A percentile compares a stretch with the other conserved stretches of the same genome.
These are phyloP conservation scores for Saccostrea cuccullata DNA, from an alignment of 1,140 invertebrate species.

Conservation along the genomic window DNA sequence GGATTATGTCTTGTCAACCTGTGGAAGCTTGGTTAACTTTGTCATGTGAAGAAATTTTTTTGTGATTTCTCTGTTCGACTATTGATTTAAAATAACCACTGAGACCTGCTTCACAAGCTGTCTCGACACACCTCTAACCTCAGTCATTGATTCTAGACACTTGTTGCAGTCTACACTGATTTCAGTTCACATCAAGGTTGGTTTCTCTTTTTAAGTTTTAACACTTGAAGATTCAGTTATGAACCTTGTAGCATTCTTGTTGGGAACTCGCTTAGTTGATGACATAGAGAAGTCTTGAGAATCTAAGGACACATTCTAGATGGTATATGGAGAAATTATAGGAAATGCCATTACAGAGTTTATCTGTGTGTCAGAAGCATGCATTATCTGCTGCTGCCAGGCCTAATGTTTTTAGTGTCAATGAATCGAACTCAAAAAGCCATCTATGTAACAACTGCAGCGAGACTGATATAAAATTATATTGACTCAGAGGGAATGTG, in stretches of 20 bases:
- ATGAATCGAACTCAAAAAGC: background rate
- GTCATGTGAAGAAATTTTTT: background rate
- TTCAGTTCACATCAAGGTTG: conserved; percentile 17
- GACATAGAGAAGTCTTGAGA: background rate
- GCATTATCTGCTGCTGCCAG: background rate
- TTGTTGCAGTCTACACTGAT: background rate
- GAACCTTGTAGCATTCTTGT: background rate
- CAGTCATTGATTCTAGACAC: background rate
- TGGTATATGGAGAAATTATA: background rate
- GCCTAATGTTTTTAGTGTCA: background rate
- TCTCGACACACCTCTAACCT: background rate
- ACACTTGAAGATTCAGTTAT: background rate
- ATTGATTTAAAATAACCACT: background rate
- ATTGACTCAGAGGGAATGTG: background rate
- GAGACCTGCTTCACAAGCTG: background rate
- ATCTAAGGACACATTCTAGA: background rate
- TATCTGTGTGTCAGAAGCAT: background rate
- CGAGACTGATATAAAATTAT: background rate
- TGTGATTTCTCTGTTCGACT: conserved; percentile 1
- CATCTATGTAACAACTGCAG: background rate
- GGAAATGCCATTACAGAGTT: background rate
- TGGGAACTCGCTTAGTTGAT: background rate
- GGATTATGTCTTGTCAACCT: background rate
- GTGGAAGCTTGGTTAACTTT: background rate
- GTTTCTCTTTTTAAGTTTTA: background rate